Conservation (phyloP, 2,888 invertebrate species). For the Cephalotes varians region DNA sequence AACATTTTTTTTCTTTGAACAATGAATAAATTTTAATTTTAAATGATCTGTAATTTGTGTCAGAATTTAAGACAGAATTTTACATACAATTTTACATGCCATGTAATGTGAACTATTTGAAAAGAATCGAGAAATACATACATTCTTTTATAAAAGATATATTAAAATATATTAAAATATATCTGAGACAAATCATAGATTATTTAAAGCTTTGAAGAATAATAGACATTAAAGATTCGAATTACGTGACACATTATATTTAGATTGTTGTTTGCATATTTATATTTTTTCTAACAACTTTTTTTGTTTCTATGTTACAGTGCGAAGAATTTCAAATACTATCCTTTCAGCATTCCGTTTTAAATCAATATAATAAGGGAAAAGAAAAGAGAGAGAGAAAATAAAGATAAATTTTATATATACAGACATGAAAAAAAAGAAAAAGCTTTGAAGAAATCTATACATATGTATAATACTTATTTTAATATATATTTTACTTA, state of each 20-base stretch:
- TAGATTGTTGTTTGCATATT: neutral
- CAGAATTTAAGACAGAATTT: neutral
- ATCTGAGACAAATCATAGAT: neutral
- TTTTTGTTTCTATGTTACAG: slow-evolving; percentile 71
- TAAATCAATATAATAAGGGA: slow-evolving; percentile 16
- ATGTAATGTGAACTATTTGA: neutral
- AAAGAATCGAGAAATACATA: neutral
- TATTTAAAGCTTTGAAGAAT: neutral
- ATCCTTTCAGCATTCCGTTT: slow-evolving; percentile 75
- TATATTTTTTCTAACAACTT: neutral
- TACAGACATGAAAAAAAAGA: neutral
- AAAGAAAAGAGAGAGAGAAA: neutral
- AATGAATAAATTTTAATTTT: neutral
- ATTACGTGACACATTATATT: neutral
- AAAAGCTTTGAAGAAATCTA: neutral
- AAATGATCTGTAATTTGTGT: neutral
- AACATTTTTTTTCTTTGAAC: neutral
- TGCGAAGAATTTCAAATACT: slow-evolving; percentile 74
- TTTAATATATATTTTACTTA: neutral
- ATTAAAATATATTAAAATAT: neutral
- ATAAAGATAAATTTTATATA: neutral
- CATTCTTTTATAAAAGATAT: neutral
- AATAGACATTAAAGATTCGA: neutral
- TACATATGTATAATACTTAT: neutral
- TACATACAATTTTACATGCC: neutral